Conservation (phyloP, 2,113 vertebrate species). For the Regulus satrapa region DNA sequence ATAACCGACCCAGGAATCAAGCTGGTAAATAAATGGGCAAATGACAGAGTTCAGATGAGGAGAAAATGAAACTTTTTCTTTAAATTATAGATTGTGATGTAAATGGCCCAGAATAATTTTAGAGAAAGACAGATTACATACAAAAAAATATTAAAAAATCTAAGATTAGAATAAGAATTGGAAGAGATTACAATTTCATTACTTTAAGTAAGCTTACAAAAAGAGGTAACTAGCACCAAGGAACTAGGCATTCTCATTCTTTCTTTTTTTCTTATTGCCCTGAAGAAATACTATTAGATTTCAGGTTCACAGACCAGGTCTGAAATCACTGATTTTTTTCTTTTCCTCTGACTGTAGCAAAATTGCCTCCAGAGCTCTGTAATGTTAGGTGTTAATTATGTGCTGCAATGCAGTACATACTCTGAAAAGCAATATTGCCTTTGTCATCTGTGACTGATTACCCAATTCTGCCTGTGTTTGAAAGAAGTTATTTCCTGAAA, state of each 20-base stretch:
- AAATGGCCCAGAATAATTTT: background rate
- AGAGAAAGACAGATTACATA: background rate
- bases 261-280: background rate
- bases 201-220: background rate
- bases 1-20: background rate
- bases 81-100: background rate
- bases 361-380: background rate
- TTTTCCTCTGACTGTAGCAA: background rate
- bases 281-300: background rate
- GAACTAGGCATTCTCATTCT: background rate
- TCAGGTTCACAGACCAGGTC: background rate
- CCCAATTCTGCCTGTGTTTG: background rate
- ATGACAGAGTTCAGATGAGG: background rate
- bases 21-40: background rate
- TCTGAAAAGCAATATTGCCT: conserved; percentile 22
- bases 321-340: background rate
- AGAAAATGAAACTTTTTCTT: background rate
- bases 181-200: background rate
- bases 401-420: conserved; percentile 2
- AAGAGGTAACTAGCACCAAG: background rate
- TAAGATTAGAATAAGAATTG: background rate
- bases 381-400: conserved; percentile 39
- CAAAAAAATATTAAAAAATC: background rate
- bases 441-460: conserved; percentile 53
- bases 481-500: conserved; percentile 42